Evolutionary conservation across 2,797 vertebrate genomes (phyloP).

Genomic region (Hemibagrus guttatus): DNA sequence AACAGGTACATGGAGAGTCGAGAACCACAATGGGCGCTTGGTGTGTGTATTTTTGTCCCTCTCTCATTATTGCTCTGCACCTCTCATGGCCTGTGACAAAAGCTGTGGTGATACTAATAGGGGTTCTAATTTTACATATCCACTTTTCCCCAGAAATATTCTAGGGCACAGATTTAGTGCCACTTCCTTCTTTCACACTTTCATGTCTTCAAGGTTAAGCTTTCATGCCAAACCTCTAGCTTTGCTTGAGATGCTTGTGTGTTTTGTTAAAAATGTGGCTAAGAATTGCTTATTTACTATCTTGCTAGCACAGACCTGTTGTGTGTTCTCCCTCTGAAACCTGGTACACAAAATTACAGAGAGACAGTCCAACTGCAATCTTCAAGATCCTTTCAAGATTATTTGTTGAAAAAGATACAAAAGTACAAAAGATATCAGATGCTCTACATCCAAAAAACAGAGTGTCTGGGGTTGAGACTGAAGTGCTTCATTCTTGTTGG

Average conservation of each 20-base stretch:
- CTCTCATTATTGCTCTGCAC: constrained; percentile 18
- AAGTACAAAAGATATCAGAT: not conserved
- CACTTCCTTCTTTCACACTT: not conserved
- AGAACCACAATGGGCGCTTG: not conserved
- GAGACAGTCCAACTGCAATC: not conserved
- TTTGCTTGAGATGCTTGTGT: not conserved
- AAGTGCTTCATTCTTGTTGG: not conserved
- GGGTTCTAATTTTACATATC: constrained; percentile 5
- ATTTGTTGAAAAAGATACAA: not conserved
- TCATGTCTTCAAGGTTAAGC: not conserved
- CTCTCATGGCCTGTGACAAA: not conserved
- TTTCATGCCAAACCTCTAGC: not conserved
- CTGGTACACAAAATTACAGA: not conserved
- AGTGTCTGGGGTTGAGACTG: not conserved
- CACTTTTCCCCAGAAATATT: not conserved
- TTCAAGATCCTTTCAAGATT: not conserved
- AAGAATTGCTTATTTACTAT: not conserved
- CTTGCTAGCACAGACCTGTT: not conserved
- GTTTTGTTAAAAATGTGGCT: not conserved
- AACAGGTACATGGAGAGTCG: not conserved
- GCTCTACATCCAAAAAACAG: not conserved
- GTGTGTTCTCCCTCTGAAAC: not conserved
- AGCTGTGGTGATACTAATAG: not conserved
- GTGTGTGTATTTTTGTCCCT: constrained; percentile 7
- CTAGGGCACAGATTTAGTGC: not conserved